Percentiles rank a stretch among this genome's conserved stretches.
phyloP scores from a whole-genome alignment of 2,113 vertebrate genomes.

The Clarias macrocephalus region DNA sequence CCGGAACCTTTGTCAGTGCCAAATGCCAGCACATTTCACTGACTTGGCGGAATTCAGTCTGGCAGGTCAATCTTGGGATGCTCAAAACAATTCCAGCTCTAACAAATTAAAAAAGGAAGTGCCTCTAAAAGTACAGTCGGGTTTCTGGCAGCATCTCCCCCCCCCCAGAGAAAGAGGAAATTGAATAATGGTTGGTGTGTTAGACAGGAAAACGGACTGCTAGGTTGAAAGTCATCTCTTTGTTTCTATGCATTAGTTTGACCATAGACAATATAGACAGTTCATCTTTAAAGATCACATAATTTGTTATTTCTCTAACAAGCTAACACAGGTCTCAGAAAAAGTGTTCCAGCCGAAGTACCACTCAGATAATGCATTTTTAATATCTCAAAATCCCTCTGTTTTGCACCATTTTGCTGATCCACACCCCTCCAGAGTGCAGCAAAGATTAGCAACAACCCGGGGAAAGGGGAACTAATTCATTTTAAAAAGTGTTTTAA shows the following conservation, averaged over 20 bases:
- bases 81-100: constrained; percentile 42
- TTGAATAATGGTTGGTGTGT: background rate
- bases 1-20: constrained; percentile 19
- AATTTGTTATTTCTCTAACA: too few species aligned
- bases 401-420: too few species aligned
- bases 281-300: background rate
- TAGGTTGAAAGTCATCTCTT: background rate
- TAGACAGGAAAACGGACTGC: background rate
- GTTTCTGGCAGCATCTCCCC: background rate
- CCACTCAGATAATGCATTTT: too few species aligned
- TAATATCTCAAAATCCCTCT: too few species aligned
- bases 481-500: too few species aligned
- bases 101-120: constrained; percentile 50
- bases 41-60: constrained; percentile 35
- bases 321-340: too few species aligned
- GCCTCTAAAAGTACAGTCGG: constrained; percentile 27
- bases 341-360: too few species aligned
- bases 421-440: too few species aligned
- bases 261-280: background rate
- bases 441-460: too few species aligned
- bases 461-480: too few species aligned
- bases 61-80: constrained; percentile 37
- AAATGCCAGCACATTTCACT: constrained; percentile 36
- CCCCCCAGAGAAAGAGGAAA: background rate
- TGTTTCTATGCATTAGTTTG: background rate